A percentile compares a stretch with the other conserved stretches of the same genome.
Evolutionary conservation across 2,113 vertebrate species (phyloP).

Genomic region (western clawed frog (Xenopus tropicalis)): DNA sequence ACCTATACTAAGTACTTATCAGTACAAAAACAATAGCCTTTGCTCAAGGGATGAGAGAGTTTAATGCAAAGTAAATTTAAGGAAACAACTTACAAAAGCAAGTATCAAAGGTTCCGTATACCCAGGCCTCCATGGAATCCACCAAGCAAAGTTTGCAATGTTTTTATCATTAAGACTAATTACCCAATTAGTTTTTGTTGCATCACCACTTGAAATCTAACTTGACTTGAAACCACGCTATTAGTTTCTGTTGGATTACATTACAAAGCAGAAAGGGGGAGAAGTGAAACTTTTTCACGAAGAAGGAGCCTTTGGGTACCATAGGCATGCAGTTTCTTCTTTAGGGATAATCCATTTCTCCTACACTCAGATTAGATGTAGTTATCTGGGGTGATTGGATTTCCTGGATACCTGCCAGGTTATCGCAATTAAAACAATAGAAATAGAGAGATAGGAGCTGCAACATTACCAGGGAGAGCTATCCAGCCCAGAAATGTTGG

Average conservation of each 20-base stretch:
- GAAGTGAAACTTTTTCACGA: not conserved
- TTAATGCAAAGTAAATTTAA: not conserved
- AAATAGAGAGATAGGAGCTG: too few species aligned
- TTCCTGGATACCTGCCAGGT: too few species aligned
- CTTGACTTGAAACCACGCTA: not conserved
- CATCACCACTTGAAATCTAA: not conserved
- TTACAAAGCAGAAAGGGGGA: not conserved
- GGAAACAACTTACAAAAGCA: not conserved
- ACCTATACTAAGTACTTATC: too few species aligned
- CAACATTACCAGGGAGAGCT: too few species aligned
- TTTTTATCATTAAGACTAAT: slow-evolving; percentile 3
- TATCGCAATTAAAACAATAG: too few species aligned
- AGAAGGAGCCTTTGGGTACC: too few species aligned
- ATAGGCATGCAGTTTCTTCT: too few species aligned
- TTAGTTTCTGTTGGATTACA: not conserved
- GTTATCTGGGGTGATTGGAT: too few species aligned
- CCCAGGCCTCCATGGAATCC: not conserved
- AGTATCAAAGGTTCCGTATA: not conserved
- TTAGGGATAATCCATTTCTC: too few species aligned
- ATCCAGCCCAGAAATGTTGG: too few species aligned
- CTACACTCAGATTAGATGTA: too few species aligned
- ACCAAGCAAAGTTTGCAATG: not conserved
- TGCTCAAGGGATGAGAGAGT: not conserved
- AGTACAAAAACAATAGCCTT: too few species aligned
- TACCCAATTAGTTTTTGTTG: not conserved